These are phyloP conservation scores for Cataglyphis albicans DNA, from an alignment of 2,888 invertebrate genomes.

Conservation along the genomic window DNA sequence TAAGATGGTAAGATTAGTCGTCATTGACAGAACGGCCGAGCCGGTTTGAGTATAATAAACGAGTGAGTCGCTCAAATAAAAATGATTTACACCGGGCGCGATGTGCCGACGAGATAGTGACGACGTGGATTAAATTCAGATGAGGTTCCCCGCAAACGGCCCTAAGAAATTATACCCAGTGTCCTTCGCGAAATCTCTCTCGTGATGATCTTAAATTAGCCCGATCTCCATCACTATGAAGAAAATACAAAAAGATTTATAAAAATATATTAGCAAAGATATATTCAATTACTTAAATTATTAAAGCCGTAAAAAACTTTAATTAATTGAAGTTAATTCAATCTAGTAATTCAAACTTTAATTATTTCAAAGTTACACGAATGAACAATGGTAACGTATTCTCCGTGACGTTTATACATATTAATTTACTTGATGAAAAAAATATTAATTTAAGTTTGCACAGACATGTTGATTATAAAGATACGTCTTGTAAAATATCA, in stretches of 20 bases:
- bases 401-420: neutral
- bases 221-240: conserved; percentile 18
- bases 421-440: neutral
- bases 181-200: conserved; percentile 40
- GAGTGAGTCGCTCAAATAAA: conserved; percentile 67
- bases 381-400: neutral
- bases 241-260: neutral
- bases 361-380: neutral
- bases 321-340: conserved; percentile 13
- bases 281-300: neutral
- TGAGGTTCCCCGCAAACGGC: conserved; percentile 46
- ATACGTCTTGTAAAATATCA: conserved; percentile 22
- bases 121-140: conserved; percentile 72
- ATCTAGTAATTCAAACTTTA: conserved; percentile 7
- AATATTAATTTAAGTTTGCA: neutral
- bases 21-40: conserved; percentile 50
- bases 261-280: neutral
- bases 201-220: conserved; percentile 22
- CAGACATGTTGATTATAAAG: neutral
- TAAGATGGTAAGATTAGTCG: conserved; percentile 61
- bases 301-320: neutral
- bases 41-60: conserved; percentile 63
- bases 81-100: conserved; percentile 71
- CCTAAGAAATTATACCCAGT: conserved; percentile 48
- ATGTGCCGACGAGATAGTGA: conserved; percentile 70